Base-by-base conservation (phyloP, 1,140 invertebrate genomes). In the Akabosia matsudoensis region DNA sequence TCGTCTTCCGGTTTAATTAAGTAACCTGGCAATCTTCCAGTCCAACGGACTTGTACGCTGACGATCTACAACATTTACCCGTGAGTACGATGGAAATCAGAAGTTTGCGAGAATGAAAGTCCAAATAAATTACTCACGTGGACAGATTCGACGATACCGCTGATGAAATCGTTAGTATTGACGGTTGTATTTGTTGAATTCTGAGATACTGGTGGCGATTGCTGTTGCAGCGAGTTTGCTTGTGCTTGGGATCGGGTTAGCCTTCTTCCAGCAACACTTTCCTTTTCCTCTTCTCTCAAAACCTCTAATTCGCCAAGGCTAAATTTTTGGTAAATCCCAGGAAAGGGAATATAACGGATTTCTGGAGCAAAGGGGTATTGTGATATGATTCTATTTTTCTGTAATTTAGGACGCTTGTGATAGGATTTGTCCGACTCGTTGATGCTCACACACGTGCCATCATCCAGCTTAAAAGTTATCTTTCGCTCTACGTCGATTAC, bases 81-180 rank as follows among this genome's bases (percentile, higher is more conserved):
- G 37, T 45, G 37, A 67, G 13, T 30, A 67, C 1, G n/a, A n/a
- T n/a, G 22, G 31, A 31, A 67, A 30, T 7, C 4, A 30, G 13
- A 30, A 67, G 7, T 14, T 67, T 67, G 14, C 24, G 61, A 7
- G 10, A 30, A 31, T 30, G 31, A 28, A 67, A 67, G 4, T 30
- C 4, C 24, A 67, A 31, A 67, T 67, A 67, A 67, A 67, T 67
- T 67, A 67, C 61, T 67, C 61, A 67, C 61, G 2, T 24, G 14
- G 61, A 67, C 61, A 67, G 61, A 67, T 31, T 30, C 61, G 26
- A 67, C 61, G 24, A 13, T 67, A 22, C 26, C 61, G 13, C 1
- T 67, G 61, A 67, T 67, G 26, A 28, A 67, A 67, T 67, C 28
- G 13, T 24, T 22, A 3, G 7, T 7, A 45, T 45, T 45, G 18